Percentiles rank a stretch among this genome's conserved stretches.
Conservation (phyloP, 2,797 vertebrate genomes). For the Cuculus canorus region DNA sequence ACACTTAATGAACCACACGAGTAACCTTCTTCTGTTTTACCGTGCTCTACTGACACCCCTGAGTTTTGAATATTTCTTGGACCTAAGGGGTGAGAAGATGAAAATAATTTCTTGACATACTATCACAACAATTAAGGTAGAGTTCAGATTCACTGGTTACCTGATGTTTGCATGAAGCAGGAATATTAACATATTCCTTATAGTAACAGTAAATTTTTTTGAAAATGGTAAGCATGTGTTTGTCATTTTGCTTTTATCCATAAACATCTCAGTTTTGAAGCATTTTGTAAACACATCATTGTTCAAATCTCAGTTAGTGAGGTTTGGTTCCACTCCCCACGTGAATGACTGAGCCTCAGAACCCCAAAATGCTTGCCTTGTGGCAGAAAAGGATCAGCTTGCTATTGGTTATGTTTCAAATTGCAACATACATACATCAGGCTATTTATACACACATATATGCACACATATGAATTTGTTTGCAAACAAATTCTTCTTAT, state of each 20-base stretch:
- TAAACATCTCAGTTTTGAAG: conserved; percentile 27
- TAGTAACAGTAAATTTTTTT: background rate
- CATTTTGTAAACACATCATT: background rate
- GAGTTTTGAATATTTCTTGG: background rate
- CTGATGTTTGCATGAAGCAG: background rate
- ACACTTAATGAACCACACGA: background rate
- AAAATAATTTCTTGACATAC: background rate
- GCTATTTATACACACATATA: background rate
- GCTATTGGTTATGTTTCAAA: background rate
- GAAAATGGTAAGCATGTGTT: background rate
- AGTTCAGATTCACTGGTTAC: background rate
- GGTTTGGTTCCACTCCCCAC: background rate
- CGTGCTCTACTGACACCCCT: background rate
- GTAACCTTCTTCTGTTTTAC: background rate
- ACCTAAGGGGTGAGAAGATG: background rate
- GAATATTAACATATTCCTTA: background rate
- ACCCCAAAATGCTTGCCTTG: background rate
- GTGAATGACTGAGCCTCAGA: background rate
- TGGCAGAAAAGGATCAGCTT: background rate
- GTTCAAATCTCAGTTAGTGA: conserved; percentile 56
- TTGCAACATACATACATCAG: conserved; percentile 14
- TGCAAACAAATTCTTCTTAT: background rate
- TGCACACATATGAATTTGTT: background rate
- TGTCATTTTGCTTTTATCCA: conserved; percentile 59
- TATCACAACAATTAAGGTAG: background rate